Evolutionary conservation across 2,797 vertebrate species (phyloP).

Genomic region (Chelon labrosus): DNA sequence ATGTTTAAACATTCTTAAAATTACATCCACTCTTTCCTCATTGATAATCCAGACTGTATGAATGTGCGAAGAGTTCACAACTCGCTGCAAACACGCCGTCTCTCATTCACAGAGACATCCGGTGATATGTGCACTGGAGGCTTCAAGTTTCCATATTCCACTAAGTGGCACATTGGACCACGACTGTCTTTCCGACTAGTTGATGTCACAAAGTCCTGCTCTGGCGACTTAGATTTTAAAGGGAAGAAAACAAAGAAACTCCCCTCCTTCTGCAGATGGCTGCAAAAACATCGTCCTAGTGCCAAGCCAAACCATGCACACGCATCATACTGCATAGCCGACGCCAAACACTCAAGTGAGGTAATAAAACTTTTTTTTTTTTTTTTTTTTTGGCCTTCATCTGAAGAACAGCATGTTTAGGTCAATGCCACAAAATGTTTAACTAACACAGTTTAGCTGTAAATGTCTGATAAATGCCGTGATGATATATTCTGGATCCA

Average conservation of each 20-base stretch:
- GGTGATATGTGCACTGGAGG: not conserved
- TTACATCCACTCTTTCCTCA: not conserved
- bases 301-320: constrained; percentile 10
- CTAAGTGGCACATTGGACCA: not conserved
- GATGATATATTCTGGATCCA: not conserved
- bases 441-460: constrained; percentile 6
- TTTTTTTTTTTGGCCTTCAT: not conserved
- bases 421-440: not conserved
- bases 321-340: not conserved
- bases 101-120: not conserved
- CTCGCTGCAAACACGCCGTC: no score
- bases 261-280: constrained; percentile 16
- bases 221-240: constrained; percentile 23
- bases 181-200: not conserved
- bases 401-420: not conserved
- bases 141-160: constrained; percentile 15
- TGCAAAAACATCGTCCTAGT: constrained; percentile 14
- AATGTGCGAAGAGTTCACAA: not conserved
- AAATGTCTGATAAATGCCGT: not conserved
- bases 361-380: not conserved
- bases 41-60: not conserved
- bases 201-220: constrained; percentile 16
- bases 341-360: not conserved
- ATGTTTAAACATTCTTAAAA: not conserved
- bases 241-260: constrained; percentile 18